Evolutionary conservation across 1,140 invertebrate species (phyloP), one percentile per base, ranked within the genome.

Genomic region (Drosophila lacteicornis): DNA sequence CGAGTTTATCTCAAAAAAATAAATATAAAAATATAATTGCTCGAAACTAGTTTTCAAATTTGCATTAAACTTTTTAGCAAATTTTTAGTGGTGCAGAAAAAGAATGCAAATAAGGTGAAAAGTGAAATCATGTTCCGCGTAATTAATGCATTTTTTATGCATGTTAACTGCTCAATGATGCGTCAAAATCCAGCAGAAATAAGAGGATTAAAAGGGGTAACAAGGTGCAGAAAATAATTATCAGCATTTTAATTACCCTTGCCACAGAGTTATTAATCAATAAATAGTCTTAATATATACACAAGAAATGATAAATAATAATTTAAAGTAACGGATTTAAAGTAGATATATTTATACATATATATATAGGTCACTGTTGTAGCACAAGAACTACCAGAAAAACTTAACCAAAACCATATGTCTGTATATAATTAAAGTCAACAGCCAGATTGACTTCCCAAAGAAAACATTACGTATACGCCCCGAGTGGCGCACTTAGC

Each of bases 401-500:
- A 30, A 59, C n/a, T 25, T 9, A 9, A 38, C 5, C 43, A 45
- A 45, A 19, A 6, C n/a, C 42, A 4, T 45, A 13, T 33, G 17
- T 25, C 13, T 62, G 33, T 38, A 38, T 17, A 19, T 62, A 63
- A 62, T 61, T 62, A 62, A 62, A 66, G 57, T 42, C 61, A 68
- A 66, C 36, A 66, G 12, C 17, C 25, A 27, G 25, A 42, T 68
- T 40, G 60, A 33, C 36, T 51, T 30, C 38, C 51, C 50, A 17
- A 65, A 9, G 51, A 27, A 42, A 42, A 33, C 46, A 73, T 73
- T 71, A 71, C 66, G 69, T 46, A 70, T 22, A 22, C 69, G 69
- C 36, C 22, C 30, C 15, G 8, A 43, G 53, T 40, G 22, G 27
- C 25, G 5, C n/a, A 38, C 19, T 43, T 22, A 58, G 61, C 17